These are phyloP conservation scores for Stegodyphus dumicola DNA, from an alignment of 1,140 invertebrate species.

Conservation along the genomic window DNA sequence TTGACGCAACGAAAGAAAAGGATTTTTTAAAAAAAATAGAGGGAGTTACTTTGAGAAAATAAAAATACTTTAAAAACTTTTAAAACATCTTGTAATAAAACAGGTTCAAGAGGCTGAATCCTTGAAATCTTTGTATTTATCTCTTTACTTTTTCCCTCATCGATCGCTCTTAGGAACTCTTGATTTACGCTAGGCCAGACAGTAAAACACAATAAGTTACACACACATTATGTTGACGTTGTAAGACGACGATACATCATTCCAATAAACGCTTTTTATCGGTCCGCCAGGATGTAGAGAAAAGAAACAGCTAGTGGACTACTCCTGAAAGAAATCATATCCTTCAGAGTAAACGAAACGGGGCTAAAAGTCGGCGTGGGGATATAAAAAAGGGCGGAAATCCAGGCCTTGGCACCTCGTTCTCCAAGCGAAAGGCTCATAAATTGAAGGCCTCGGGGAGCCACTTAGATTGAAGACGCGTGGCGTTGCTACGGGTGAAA, in stretches of 20 bases:
- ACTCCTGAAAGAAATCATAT: slow-evolving; percentile 18
- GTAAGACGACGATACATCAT: slow-evolving; percentile 14
- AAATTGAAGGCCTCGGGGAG: slow-evolving; percentile 18
- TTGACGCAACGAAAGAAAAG: too few species aligned
- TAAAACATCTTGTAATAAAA: too few species aligned
- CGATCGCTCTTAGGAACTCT: not conserved
- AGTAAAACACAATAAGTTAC: not conserved
- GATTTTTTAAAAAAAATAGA: too few species aligned
- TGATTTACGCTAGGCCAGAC: slow-evolving; percentile 15
- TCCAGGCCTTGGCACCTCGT: not conserved
- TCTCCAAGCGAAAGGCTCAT: not conserved
- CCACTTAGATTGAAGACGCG: slow-evolving; percentile 14
- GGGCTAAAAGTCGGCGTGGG: slow-evolving; percentile 14
- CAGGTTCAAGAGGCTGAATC: too few species aligned
- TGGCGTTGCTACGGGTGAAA: slow-evolving; percentile 16
- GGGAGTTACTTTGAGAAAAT: too few species aligned
- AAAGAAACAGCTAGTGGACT: slow-evolving; percentile 8
- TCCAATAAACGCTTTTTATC: slow-evolving; percentile 19
- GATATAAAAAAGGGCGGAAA: not conserved
- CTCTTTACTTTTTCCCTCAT: too few species aligned
- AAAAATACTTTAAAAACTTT: too few species aligned
- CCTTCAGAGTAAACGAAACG: slow-evolving; percentile 1
- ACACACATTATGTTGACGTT: slow-evolving; percentile 9
- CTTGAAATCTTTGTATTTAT: too few species aligned
- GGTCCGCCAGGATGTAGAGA: not conserved